Evolutionary conservation across 92 coral and sea anemone species (phyloP).

Genomic region (Porites divaricata): DNA sequence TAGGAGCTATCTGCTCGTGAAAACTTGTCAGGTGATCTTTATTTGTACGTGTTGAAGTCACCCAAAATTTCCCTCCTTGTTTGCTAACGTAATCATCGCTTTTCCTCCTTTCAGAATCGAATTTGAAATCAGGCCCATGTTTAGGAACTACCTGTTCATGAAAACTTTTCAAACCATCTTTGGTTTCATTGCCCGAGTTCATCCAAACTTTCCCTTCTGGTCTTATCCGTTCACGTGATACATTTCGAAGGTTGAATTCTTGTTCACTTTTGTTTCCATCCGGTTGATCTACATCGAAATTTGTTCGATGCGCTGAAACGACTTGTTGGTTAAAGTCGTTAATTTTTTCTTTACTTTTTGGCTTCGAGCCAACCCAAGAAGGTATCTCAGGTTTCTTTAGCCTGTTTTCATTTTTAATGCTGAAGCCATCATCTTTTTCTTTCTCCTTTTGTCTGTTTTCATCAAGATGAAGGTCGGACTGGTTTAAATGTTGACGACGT

Average conservation of each 20-base stretch:
- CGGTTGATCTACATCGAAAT: neutral
- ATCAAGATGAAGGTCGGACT: neutral
- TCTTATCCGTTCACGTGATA: neutral
- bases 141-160: neutral
- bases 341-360: neutral
- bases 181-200: neutral
- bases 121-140: neutral
- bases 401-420: neutral
- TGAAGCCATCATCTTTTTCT: neutral
- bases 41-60: neutral
- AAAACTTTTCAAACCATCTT: neutral
- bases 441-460: neutral
- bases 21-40: neutral
- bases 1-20: neutral
- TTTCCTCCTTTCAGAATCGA: neutral
- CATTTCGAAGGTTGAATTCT: neutral
- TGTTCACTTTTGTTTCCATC: neutral
- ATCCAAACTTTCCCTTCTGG: neutral
- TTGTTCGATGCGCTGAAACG: neutral
- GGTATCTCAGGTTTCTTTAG: neutral
- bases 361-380: neutral
- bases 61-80: neutral
- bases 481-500: neutral
- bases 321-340: neutral
- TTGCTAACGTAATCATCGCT: neutral